Evolutionary conservation across 2,113 vertebrate species (phyloP), one percentile per base, ranked within the genome.

Genomic region (Apodemus sylvaticus): DNA sequence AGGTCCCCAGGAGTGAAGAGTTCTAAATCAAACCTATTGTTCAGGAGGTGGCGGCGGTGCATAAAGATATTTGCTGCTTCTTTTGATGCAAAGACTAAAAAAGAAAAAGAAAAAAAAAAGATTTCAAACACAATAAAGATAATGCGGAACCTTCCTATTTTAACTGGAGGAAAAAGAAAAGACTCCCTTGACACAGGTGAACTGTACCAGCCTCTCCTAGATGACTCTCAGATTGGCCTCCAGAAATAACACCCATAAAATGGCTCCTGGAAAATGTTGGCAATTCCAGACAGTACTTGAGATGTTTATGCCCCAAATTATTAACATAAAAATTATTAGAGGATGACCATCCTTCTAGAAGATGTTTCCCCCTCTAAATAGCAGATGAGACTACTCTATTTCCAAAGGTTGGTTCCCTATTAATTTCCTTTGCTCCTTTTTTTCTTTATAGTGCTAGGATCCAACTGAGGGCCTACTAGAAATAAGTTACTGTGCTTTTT

Each of bases 11-110:
- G 98, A 22, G 99, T 99, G 96, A 99, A 99, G 45, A 99, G 98
- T 98, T 99, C 99, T 98, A 99, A 99, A 96, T 99, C 99, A 97
- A 99, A 99, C 93, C 99, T 99, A 96, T 99, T 99, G 96, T 99
- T 98, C 70, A 99, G 98, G 95, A 99, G 99, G 66, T 96, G 99
- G 74, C 96, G 99, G 74, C 99, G 99, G 96, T 98, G 98, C 85
- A 99, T 98, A 98, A 99, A 99, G 74, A 96, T 97, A 85, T 99
- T 99, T 10, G 99, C 99, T 92, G 98, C 98, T 77, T 99, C 98
- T 95, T 98, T 99, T 90, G 98, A 98, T n/a, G 98, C 97, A 97
- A 99, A 99, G 92, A 99, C 99, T 99, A 97, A 91, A 90, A 48
- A 4, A 97, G 93, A 97, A 95, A 71, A 39, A 39, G n/a, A 39